phyloP scores from a whole-genome alignment of 2,797 vertebrate species.

The Macropodus opercularis region DNA sequence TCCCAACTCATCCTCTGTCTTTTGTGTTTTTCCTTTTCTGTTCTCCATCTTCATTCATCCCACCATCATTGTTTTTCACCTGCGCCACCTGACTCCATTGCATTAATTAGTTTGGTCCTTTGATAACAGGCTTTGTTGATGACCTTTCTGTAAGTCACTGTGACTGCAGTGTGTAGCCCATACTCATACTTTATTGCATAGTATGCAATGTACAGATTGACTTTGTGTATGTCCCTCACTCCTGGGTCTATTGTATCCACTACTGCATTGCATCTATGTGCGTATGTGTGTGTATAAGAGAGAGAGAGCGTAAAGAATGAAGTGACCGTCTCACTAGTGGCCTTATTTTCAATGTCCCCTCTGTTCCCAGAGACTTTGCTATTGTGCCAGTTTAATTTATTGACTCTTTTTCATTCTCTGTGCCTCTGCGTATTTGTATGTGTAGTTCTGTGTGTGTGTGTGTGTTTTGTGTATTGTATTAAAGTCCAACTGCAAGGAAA shows the following conservation, averaged over 20 bases:
- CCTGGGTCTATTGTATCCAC: too few relatives aligned
- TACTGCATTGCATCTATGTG: too few relatives aligned
- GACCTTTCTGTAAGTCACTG: conserved; percentile 18
- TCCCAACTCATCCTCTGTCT: conserved; percentile 47
- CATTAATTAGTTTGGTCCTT: conserved; percentile 52
- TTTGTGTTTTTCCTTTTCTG: conserved; percentile 22
- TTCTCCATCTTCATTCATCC: conserved; percentile 27
- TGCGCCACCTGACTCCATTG: conserved; percentile 44
- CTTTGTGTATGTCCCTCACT: too few relatives aligned
- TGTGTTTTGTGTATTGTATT: conserved; percentile 36
- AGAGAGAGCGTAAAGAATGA: conserved; percentile 16
- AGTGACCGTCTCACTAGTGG: conserved; percentile 47
- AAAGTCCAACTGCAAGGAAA: conserved; percentile 49
- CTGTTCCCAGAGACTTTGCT: conserved; percentile 31
- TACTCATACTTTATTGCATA: neutral
- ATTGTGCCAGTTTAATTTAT: conserved; percentile 60
- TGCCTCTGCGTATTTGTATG: conserved; percentile 10
- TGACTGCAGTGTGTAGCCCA: conserved; percentile 1
- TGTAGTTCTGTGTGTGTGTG: conserved; percentile 3
- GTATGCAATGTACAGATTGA: neutral
- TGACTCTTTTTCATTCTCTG: conserved; percentile 22
- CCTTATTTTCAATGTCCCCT: conserved; percentile 49
- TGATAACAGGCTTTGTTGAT: conserved; percentile 42
- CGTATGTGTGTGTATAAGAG: neutral
- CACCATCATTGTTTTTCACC: conserved; percentile 38